Evolutionary conservation across 2,888 invertebrate species (phyloP), one percentile per base, ranked within the genome.

Genomic region (Smittia aterrima): DNA sequence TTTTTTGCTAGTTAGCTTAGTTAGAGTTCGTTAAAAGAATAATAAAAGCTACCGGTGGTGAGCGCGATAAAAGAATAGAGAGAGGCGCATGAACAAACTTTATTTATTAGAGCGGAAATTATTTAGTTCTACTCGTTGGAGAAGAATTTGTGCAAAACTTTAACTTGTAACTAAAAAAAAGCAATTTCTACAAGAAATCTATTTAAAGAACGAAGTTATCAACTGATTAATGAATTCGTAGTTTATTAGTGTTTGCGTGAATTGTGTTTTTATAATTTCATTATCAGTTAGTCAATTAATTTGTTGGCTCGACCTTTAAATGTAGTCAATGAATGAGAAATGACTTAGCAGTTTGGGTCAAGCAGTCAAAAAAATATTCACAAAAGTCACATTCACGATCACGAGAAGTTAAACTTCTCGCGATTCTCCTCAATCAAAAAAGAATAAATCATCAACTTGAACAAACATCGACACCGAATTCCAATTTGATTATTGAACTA

Each of bases 21-120:
- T 58, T 58, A 47, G 16, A 47, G 47, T 47, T 47, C 16, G 47
- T 6, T 32, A 11, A 58, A 58, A 22, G 6, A 22, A 18, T 18
- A 58, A 58, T 58, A 58, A 47, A 47, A 58, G 58, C 58, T 58
- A n/a, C 20, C 4, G 18, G n/a, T n/a, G n/a, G n/a, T n/a, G 58
- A 58, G 22, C 7, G 58, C 7, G 38, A 47, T 6, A n/a, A 58
- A 58, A 18, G 22, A 58, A 58, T 2, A 47, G 2, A 47, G 58
- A 58, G n/a, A 22, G 58, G 18, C n/a, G 18, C 58, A 22, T 22
- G 22, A n/a, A n/a, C n/a, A n/a, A n/a, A n/a, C n/a, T n/a, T 7
- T 18, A 58, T 58, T 58, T 18, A 58, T 47, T 47, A 47, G 47
- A 13, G 11, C 7, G 22, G 22, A 58, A 58, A 18, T 2, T 58